Percentiles rank a stretch among this genome's conserved stretches.
Evolutionary conservation across 2,888 invertebrate species (phyloP).

Genomic region (Chydorus sphaericus): DNA sequence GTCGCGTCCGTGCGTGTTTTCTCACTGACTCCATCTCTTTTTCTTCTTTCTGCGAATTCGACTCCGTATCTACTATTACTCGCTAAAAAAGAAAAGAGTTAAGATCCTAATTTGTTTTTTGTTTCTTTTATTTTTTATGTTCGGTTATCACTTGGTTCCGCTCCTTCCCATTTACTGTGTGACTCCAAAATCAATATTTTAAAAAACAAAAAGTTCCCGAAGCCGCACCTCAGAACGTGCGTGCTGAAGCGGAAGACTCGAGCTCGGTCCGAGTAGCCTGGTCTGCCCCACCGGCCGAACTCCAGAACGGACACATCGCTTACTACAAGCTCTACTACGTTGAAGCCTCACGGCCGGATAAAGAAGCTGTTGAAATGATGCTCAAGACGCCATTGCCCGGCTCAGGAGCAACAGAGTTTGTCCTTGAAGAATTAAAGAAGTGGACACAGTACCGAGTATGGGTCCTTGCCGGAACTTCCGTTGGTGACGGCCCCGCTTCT

Average conservation of each 20-base stretch:
- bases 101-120: constrained; percentile 24
- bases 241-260: constrained; percentile 72
- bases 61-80: no score
- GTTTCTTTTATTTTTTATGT: constrained; percentile 19
- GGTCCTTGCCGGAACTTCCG: constrained; percentile 89
- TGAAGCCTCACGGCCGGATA: constrained; percentile 60
- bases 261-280: constrained; percentile 79
- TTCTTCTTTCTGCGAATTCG: no score
- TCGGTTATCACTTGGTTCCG: constrained; percentile 17
- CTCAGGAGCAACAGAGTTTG: constrained; percentile 38
- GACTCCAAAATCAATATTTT: constrained; percentile 10
- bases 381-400: constrained; percentile 31
- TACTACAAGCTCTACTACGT: constrained; percentile 89
- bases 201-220: constrained; percentile 62
- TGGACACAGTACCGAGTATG: constrained; percentile 95
- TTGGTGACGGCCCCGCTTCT: constrained; percentile 89
- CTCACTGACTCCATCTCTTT: not conserved
- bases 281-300: constrained; percentile 80
- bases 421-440: constrained; percentile 75
- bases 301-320: constrained; percentile 80
- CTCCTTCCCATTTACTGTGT: constrained; percentile 17
- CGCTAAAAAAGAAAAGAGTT: no score
- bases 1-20: not conserved
- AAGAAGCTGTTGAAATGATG: constrained; percentile 64
- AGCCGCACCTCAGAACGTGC: constrained; percentile 89